Conservation (phyloP, 2,888 invertebrate species). For the Julus scandinavius region DNA sequence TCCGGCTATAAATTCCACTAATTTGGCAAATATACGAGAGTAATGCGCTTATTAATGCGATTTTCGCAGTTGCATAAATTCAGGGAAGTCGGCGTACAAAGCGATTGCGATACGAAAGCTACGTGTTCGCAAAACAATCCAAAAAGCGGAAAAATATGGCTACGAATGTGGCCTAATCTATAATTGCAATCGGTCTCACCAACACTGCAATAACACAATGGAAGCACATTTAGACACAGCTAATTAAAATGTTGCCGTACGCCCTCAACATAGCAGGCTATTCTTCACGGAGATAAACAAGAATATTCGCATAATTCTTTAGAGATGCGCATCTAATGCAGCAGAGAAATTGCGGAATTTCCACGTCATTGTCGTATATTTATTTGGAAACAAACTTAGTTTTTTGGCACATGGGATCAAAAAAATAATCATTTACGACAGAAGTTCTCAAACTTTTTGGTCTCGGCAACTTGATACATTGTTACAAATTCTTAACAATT, state of each 20-base stretch:
- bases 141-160: not conserved
- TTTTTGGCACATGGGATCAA: not conserved
- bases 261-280: not conserved
- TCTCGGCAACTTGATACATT: too few relatives aligned
- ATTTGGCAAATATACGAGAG: slow-evolving; percentile 24
- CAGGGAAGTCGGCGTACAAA: not conserved
- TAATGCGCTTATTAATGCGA: slow-evolving; percentile 33
- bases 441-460: too few relatives aligned
- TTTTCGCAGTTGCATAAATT: slow-evolving; percentile 33
- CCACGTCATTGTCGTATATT: not conserved
- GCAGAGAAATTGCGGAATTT: not conserved
- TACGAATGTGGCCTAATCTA: not conserved
- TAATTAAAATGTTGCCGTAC: slow-evolving; percentile 33
- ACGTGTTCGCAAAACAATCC: not conserved
- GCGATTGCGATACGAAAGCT: not conserved
- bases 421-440: too few relatives aligned
- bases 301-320: slow-evolving; percentile 9
- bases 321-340: slow-evolving; percentile 8
- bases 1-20: slow-evolving; percentile 33
- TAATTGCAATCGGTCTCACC: slow-evolving; percentile 12
- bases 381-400: not conserved
- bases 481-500: too few relatives aligned
- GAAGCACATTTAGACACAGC: slow-evolving; percentile 21
- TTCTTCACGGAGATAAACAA: slow-evolving; percentile 2
- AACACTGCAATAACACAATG: slow-evolving; percentile 26